Conservation (phyloP, 2,797 vertebrate genomes). For the Nannoperca australis region DNA sequence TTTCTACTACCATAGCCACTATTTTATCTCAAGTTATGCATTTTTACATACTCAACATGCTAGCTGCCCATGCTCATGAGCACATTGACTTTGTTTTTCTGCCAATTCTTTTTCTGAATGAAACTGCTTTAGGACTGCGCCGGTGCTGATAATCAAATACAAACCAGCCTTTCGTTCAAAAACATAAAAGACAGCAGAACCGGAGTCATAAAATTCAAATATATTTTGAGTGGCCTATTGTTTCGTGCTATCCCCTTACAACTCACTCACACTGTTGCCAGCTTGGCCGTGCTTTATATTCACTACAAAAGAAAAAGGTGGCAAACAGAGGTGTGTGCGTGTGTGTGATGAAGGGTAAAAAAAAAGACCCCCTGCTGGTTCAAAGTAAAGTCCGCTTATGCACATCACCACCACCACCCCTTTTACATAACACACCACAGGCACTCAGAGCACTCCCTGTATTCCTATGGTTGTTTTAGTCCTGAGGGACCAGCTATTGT, state of each 20-base stretch:
- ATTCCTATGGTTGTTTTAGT: conserved; percentile 49
- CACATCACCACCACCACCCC: conserved; percentile 27
- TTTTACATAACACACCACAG: conserved; percentile 65
- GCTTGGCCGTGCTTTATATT: conserved; percentile 37
- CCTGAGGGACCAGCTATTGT: conserved; percentile 69
- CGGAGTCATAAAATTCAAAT: conserved; percentile 38
- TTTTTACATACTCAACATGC: neutral
- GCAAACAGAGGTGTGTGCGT: conserved; percentile 32
- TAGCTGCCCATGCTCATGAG: neutral
- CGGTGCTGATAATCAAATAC: conserved; percentile 48
- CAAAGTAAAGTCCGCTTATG: conserved; percentile 65
- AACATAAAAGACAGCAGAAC: conserved; percentile 47
- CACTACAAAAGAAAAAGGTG: conserved; percentile 63
- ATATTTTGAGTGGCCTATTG: conserved; percentile 56
- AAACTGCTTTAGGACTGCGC: conserved; percentile 30
- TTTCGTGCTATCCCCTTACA: conserved; percentile 52
- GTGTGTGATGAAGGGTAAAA: conserved; percentile 42
- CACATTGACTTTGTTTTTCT: conserved; percentile 24
- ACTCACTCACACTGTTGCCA: conserved; percentile 33
- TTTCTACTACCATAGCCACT: conserved; percentile 9
- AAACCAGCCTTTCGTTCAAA: conserved; percentile 43
- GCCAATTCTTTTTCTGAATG: conserved; percentile 16
- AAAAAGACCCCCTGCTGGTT: conserved; percentile 62
- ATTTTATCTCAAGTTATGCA: conserved; percentile 5
- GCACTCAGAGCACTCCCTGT: conserved; percentile 27